Evolutionary conservation across 2,888 invertebrate species (phyloP).

Genomic region (Caenorhabditis angaria): DNA sequence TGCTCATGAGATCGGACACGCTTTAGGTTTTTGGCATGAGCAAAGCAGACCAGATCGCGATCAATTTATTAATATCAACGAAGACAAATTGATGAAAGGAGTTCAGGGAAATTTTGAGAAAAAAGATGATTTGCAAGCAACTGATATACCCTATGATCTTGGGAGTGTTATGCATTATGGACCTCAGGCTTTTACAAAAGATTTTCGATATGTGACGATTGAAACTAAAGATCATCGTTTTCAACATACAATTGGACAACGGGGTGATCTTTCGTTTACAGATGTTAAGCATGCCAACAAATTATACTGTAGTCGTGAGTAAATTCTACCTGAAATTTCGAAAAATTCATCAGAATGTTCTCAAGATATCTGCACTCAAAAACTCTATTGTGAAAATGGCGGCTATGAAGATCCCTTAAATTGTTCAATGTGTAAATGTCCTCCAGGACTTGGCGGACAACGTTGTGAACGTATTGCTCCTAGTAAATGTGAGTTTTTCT

Average conservation of each 20-base stretch:
- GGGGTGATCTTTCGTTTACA: constrained; percentile 57
- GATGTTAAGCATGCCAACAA: constrained; percentile 60
- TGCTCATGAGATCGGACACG: constrained; percentile 62
- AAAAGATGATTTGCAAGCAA: constrained; percentile 40
- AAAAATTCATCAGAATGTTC: background rate
- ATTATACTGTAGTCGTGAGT: constrained; percentile 55
- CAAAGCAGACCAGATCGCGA: constrained; percentile 59
- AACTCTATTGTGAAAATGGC: constrained; percentile 50
- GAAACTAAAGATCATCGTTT: constrained; percentile 60
- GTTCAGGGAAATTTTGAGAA: constrained; percentile 61
- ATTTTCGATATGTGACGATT: constrained; percentile 57
- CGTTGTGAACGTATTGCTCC: constrained; percentile 45
- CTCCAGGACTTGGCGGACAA: constrained; percentile 50
- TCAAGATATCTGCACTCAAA: constrained; percentile 51
- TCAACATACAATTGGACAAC: constrained; percentile 62
- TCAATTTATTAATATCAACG: constrained; percentile 55
- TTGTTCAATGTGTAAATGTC: constrained; percentile 56
- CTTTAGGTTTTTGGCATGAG: constrained; percentile 63
- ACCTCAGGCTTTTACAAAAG: constrained; percentile 58
- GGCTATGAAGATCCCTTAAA: constrained; percentile 59
- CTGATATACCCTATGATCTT: constrained; percentile 59
- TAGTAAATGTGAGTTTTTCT: constrained; percentile 17
- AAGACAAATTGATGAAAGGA: constrained; percentile 51
- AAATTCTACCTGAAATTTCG: background rate
- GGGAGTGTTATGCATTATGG: constrained; percentile 64